phyloP scores from a whole-genome alignment of 2,888 invertebrate species.

The Taphrorychus bicolor region DNA sequence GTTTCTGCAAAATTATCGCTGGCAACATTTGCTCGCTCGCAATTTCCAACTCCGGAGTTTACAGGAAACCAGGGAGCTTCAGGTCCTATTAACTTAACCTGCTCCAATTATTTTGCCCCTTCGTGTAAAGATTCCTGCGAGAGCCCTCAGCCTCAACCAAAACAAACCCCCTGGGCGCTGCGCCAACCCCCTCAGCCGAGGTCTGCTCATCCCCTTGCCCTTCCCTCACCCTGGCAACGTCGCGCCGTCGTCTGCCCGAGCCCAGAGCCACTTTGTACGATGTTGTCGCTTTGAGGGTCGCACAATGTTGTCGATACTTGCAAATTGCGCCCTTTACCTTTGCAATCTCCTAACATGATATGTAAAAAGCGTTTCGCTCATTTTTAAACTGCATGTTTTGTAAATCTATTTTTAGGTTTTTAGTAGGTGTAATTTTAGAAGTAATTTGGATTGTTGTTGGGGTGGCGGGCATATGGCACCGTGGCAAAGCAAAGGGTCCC shows the following conservation, averaged over 20 bases:
- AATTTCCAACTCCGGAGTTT: background rate
- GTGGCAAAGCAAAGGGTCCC: background rate
- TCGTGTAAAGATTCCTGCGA: background rate
- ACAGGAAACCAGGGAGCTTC: background rate
- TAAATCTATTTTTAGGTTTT: background rate
- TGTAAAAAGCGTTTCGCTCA: background rate
- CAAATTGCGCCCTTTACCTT: background rate
- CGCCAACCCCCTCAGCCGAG: no score
- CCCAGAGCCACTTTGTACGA: constrained; percentile 6
- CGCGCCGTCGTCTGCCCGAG: constrained; percentile 17
- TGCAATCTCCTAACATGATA: no score
- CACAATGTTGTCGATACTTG: background rate
- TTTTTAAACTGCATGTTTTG: background rate
- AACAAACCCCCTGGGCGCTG: constrained; percentile 23
- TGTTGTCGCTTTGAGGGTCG: constrained; percentile 6
- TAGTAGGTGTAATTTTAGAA: background rate
- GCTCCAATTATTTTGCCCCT: constrained; percentile 7
- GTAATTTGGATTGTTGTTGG: background rate
- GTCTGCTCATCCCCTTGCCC: constrained; percentile 1
- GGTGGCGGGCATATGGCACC: background rate
- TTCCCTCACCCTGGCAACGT: constrained; percentile 19
- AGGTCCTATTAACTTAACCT: constrained; percentile 14
- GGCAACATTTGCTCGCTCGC: background rate
- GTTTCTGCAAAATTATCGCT: no score
- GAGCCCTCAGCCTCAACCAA: constrained; percentile 26